Evolutionary conservation across 2,113 vertebrate species (phyloP).

Genomic region (Scophthalmus maximus): DNA sequence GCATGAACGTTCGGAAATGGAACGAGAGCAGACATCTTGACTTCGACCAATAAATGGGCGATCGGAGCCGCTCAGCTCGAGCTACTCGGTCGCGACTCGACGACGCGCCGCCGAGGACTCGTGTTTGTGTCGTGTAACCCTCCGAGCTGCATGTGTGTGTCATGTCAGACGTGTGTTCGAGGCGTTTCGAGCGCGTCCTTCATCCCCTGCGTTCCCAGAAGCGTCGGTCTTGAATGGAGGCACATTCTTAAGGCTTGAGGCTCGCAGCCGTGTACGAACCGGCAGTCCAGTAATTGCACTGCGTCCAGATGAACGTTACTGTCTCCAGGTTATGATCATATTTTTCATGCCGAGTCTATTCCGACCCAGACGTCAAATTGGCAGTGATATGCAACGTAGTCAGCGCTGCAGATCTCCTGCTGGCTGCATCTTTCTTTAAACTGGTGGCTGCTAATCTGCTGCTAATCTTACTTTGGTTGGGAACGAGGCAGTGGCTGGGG

Average conservation of each 20-base stretch:
- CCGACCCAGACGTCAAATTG: background rate
- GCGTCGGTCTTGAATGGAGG: slow-evolving; percentile 34
- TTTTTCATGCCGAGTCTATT: background rate
- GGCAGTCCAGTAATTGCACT: background rate
- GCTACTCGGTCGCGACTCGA: slow-evolving; percentile 23
- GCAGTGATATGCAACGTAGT: slow-evolving; percentile 2
- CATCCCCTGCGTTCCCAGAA: slow-evolving; percentile 56
- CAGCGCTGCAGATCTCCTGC: slow-evolving; percentile 18
- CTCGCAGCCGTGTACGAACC: background rate
- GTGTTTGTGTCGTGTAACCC: background rate
- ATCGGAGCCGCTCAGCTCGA: slow-evolving; percentile 43
- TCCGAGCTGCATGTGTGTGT: background rate
- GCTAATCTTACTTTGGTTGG: slow-evolving; percentile 48
- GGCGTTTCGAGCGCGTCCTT: slow-evolving; percentile 60
- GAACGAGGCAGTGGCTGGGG: slow-evolving; percentile 22
- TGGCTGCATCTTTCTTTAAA: slow-evolving; percentile 37
- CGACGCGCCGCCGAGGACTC: background rate
- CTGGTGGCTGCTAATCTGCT: slow-evolving; percentile 53
- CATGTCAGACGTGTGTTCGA: slow-evolving; percentile 35
- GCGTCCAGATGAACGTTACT: background rate
- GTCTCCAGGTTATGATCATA: background rate
- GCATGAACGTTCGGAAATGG: slow-evolving; percentile 59
- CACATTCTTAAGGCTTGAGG: background rate
- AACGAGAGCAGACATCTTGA: slow-evolving; percentile 81
- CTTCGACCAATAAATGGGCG: slow-evolving; percentile 61